Evolutionary conservation across 1,140 invertebrate species (phyloP).

Genomic region (Zaprionus camerounensis): DNA sequence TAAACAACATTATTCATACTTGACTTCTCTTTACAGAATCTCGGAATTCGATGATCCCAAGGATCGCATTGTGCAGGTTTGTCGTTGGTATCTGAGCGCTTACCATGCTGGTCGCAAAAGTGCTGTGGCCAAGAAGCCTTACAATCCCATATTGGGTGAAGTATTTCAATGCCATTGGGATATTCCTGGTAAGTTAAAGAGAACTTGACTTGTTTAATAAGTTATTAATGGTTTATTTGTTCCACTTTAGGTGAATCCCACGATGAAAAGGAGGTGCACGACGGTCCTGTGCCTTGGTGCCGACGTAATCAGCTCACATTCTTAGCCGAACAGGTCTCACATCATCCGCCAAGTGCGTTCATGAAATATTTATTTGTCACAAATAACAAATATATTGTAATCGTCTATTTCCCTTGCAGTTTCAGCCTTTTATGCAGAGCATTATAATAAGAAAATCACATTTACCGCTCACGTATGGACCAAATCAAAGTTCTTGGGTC

Average conservation of each 20-base stretch:
- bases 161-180: slow-evolving; percentile 96
- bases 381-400: background rate
- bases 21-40: slow-evolving; percentile 87
- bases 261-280: slow-evolving; percentile 85
- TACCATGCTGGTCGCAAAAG: slow-evolving; percentile 98
- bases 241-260: slow-evolving; percentile 52
- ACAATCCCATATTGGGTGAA: slow-evolving; percentile 98
- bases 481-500: slow-evolving; percentile 98
- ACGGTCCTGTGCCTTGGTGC: slow-evolving; percentile 94
- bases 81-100: slow-evolving; percentile 97
- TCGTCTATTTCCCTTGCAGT: slow-evolving; percentile 85
- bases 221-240: background rate
- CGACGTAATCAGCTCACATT: slow-evolving; percentile 92
- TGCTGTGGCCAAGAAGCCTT: slow-evolving; percentile 98
- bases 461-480: slow-evolving; percentile 98
- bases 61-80: slow-evolving; percentile 96
- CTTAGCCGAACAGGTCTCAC: slow-evolving; percentile 99
- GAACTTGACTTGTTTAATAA: background rate
- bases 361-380: background rate
- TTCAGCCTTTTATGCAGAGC: slow-evolving; percentile 98
- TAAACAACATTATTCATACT: background rate
- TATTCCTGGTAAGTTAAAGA: slow-evolving; percentile 83
- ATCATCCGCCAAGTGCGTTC: slow-evolving; percentile 96
- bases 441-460: slow-evolving; percentile 94
- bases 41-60: slow-evolving; percentile 91